A percentile compares a stretch with the other conserved stretches of the same genome.
phyloP scores from a whole-genome alignment of 2,888 invertebrate species.

The Ametastegia equiseti region DNA sequence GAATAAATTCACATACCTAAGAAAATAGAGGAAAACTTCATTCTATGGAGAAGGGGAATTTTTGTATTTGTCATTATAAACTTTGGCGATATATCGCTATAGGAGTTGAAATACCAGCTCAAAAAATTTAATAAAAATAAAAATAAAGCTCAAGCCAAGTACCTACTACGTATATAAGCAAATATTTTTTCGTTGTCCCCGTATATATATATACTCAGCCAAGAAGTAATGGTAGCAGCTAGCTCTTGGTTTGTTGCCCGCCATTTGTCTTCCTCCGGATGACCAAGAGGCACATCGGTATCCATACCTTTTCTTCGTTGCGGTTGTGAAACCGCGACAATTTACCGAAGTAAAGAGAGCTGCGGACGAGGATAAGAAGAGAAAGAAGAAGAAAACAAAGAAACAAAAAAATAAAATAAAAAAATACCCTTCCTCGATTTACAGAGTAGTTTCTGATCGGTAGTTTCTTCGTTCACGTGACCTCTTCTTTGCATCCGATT shows the following conservation, averaged over 20 bases:
- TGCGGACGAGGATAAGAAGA: neutral
- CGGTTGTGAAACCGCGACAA: neutral
- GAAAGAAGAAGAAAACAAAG: neutral
- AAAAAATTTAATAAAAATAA: no score
- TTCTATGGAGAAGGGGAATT: no score
- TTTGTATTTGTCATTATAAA: no score
- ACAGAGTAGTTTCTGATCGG: neutral
- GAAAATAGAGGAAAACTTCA: no score
- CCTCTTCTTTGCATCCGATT: constrained; percentile 1
- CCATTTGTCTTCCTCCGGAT: constrained; percentile 14
- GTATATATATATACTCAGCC: neutral
- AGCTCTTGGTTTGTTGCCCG: neutral
- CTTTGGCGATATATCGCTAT: no score
- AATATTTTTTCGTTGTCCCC: neutral
- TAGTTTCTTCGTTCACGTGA: neutral
- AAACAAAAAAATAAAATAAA: neutral
- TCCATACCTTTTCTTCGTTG: neutral
- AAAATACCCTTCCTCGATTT: neutral
- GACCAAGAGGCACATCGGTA: neutral
- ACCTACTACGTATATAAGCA: neutral
- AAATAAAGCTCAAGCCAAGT: no score
- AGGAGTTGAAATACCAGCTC: no score
- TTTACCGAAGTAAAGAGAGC: neutral
- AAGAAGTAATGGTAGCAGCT: constrained; percentile 3
- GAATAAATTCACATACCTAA: no score